These are phyloP conservation scores for Drosophila ficusphila DNA, from an alignment of 1,140 invertebrate genomes.

Conservation along the genomic window DNA sequence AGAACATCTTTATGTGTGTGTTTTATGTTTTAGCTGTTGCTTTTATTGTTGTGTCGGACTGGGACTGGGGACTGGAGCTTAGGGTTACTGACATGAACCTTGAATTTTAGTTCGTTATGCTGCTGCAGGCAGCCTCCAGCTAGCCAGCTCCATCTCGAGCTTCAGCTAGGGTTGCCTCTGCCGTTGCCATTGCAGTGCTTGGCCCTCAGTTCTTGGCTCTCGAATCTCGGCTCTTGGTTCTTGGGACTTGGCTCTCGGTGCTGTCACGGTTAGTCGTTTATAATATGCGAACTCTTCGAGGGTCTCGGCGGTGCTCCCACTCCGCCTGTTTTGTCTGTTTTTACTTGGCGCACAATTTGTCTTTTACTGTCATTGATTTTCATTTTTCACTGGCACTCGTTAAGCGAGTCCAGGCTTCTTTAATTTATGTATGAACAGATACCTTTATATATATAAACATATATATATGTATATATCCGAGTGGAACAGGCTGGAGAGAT, in stretches of 20 bases:
- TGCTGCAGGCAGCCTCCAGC: conserved; percentile 56
- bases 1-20: conserved; percentile 48
- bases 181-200: too few relatives aligned
- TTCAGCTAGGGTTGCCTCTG: conserved; percentile 8
- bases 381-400: conserved; percentile 74
- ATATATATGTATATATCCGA: conserved; percentile 4
- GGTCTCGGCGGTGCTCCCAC: conserved; percentile 26
- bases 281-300: conserved; percentile 43
- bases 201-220: conserved; percentile 5
- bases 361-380: conserved; percentile 81
- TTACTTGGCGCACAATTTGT: conserved; percentile 73
- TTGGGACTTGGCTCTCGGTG: too few relatives aligned
- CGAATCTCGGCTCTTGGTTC: conserved; percentile 1
- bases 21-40: conserved; percentile 65
- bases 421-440: conserved; percentile 47
- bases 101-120: conserved; percentile 78
- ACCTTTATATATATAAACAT: conserved; percentile 5
- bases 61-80: conserved; percentile 59
- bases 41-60: conserved; percentile 69
- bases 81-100: conserved; percentile 82
- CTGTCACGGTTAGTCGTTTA: conserved; percentile 72
- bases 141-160: conserved; percentile 13
- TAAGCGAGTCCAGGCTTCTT: conserved; percentile 28
- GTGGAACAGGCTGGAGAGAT: conserved; percentile 8
- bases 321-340: conserved; percentile 72